Conservation (phyloP, 2,888 invertebrate species). For the Dendrolimus pini region DNA sequence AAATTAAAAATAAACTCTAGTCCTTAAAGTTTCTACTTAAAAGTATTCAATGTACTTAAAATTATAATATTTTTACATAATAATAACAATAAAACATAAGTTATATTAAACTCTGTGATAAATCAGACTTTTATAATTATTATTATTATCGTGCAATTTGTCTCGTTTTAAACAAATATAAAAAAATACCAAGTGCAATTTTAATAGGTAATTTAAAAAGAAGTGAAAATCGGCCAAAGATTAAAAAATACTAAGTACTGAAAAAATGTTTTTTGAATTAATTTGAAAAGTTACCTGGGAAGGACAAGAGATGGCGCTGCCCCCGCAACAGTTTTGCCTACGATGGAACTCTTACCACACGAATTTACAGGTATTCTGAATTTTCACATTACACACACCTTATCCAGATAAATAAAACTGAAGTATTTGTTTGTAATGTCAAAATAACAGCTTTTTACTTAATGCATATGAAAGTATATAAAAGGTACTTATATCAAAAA, state of each 20-base stretch:
- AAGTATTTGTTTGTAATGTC: too few relatives aligned
- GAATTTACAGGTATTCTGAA: constrained; percentile 78
- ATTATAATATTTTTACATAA: constrained; percentile 23
- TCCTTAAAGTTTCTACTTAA: constrained; percentile 67
- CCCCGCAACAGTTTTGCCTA: constrained; percentile 83
- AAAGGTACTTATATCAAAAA: too few relatives aligned
- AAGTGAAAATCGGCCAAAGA: constrained; percentile 18
- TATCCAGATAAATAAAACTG: too few relatives aligned
- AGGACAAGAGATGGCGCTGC: constrained; percentile 55
- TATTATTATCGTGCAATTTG: constrained; percentile 43
- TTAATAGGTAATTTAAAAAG: constrained; percentile 19
- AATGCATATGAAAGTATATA: too few relatives aligned
- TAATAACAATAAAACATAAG: constrained; percentile 23
- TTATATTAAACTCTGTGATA: constrained; percentile 18
- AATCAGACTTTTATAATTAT: constrained; percentile 30
- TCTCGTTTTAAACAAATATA: constrained; percentile 7
- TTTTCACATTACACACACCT: neutral
- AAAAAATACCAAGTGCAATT: constrained; percentile 43
- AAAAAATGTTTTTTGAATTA: constrained; percentile 18
- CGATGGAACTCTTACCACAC: constrained; percentile 90
- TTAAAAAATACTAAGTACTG: constrained; percentile 17
- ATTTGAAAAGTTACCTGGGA: constrained; percentile 12
- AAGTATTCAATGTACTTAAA: constrained; percentile 59
- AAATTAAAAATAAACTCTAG: constrained; percentile 47
- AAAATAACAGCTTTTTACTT: too few relatives aligned